Evolutionary conservation across 2,113 vertebrate species (phyloP), one percentile per base, ranked within the genome.

Genomic region (Passer domesticus): DNA sequence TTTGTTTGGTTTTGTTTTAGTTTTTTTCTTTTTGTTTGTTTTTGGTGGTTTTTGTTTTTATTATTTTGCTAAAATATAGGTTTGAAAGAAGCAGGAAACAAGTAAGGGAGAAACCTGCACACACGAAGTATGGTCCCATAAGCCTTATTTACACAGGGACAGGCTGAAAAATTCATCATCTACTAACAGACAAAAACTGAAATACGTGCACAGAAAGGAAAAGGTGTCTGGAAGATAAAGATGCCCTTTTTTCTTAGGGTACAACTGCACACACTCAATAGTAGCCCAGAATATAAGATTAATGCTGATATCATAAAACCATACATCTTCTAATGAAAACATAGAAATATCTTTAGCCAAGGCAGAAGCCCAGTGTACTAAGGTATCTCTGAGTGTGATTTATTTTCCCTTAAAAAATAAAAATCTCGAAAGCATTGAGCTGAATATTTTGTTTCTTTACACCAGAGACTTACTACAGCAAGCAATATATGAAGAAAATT

Each of bases 311-410:
- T 88, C 87, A 80, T 82, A 95, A 96, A 97, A 50, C 44, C 73
- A 94, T 95, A 83, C 52, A 85, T 95, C 76, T 90, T 91, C 74
- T 92, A 96, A 83, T 35, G 56, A 95, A 96, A 96, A 90, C 28
- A 92, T 9, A 93, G 63, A 75, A 91, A 83, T 69, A 78, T 53
- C 53, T 87, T 94, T 44, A 47, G 69, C 39, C 50, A 90, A 91
- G 66, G 92, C 50, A 90, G 70, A 88, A 77, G 77, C 44, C 60
- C 82, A 88, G 31, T 39, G 33, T 94, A 96, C 55, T 60, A 46
- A 91, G 83, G 62, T 50, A 95, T 21, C n/a, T 66, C 24, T 4
- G 33, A 83, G 47, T 66, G 17, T 92, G 82, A 96, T 66, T 82
- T 84, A 95, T 94, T 95, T 96, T 87, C 39, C 64, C 39, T 79